These are phyloP conservation scores for Cynodonichthys magdalenae DNA, from an alignment of 2,797 vertebrate genomes.

Conservation along the genomic window DNA sequence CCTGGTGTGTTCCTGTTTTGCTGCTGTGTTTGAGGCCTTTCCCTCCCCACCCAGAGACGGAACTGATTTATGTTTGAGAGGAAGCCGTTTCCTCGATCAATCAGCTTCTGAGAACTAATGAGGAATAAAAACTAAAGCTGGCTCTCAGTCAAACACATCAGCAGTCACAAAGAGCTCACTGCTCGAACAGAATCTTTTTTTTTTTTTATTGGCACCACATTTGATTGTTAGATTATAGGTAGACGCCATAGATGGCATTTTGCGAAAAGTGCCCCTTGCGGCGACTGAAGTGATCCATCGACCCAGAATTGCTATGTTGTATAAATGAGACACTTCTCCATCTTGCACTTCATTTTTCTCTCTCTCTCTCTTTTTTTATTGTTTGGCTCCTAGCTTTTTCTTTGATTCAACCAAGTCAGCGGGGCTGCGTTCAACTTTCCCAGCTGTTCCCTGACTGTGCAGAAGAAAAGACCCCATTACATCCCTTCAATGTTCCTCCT, in stretches of 20 bases:
- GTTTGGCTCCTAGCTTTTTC: constrained; percentile 33
- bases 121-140: constrained; percentile 82
- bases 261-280: constrained; percentile 43
- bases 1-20: constrained; percentile 51
- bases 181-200: constrained; percentile 35
- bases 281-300: constrained; percentile 55
- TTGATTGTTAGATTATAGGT: constrained; percentile 60
- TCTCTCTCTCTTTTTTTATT: constrained; percentile 7
- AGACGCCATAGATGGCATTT: constrained; percentile 46
- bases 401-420: constrained; percentile 63
- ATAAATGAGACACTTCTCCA: constrained; percentile 51
- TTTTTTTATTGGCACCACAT: constrained; percentile 40
- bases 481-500: constrained; percentile 21
- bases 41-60: constrained; percentile 14
- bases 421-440: constrained; percentile 48
- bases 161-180: constrained; percentile 50
- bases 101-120: constrained; percentile 83
- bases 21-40: constrained; percentile 20
- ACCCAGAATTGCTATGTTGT: constrained; percentile 53
- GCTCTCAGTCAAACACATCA: constrained; percentile 71
- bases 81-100: constrained; percentile 80
- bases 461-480: constrained; percentile 41
- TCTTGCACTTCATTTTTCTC: constrained; percentile 26
- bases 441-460: constrained; percentile 49
- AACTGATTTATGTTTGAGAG: constrained; percentile 78